These are phyloP conservation scores for Sesamia inferens DNA, from an alignment of 2,888 invertebrate genomes.

Conservation along the genomic window DNA sequence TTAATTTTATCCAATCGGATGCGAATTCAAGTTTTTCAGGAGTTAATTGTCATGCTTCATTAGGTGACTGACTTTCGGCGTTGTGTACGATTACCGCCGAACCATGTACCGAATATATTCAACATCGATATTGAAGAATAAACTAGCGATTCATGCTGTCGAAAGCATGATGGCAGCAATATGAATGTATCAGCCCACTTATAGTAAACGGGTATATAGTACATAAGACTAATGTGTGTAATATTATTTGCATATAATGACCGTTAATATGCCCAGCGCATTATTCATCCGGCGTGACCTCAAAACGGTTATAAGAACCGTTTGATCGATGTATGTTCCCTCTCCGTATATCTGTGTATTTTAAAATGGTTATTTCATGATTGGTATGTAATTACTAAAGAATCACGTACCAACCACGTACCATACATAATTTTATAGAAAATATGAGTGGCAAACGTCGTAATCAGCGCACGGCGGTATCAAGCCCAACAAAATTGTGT, in stretches of 20 bases:
- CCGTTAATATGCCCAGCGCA: constrained; percentile 84
- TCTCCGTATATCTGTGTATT: constrained; percentile 63
- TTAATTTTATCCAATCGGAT: constrained; percentile 87
- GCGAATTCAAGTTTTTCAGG: constrained; percentile 84
- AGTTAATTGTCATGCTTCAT: constrained; percentile 85
- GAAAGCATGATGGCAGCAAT: constrained; percentile 35
- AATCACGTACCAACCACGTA: constrained; percentile 61
- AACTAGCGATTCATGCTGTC: constrained; percentile 35
- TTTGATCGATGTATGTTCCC: constrained; percentile 74
- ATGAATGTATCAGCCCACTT: constrained; percentile 59
- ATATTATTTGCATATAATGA: constrained; percentile 90
- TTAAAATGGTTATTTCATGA: constrained; percentile 68
- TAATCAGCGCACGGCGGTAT: constrained; percentile 58
- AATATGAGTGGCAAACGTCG: constrained; percentile 65
- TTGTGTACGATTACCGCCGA: constrained; percentile 63
- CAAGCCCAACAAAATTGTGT: constrained; percentile 61
- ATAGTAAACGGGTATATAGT: constrained; percentile 61
- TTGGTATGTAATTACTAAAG: constrained; percentile 66
- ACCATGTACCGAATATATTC: constrained; percentile 37
- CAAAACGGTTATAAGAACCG: constrained; percentile 83
- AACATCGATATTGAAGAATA: constrained; percentile 33
- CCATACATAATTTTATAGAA: constrained; percentile 69
- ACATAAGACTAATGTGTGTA: constrained; percentile 72
- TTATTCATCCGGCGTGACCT: constrained; percentile 86
- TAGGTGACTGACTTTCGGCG: constrained; percentile 72